A percentile compares a stretch with the other conserved stretches of the same genome.
Evolutionary conservation across 2,113 vertebrate species (phyloP).

Genomic region (Seriola dumerili): DNA sequence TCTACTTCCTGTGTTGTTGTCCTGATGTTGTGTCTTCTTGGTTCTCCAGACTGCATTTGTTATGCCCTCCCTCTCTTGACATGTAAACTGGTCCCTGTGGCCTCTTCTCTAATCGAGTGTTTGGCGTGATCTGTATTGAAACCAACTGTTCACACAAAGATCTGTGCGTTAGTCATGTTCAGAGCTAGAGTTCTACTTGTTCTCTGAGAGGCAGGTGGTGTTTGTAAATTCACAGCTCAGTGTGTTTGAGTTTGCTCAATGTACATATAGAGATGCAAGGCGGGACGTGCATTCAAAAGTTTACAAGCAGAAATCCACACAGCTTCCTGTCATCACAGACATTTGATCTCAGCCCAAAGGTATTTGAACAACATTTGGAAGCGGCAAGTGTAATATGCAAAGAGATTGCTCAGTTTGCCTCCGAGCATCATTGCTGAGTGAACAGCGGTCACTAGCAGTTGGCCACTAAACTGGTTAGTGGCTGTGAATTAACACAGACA

Average conservation of each 20-base stretch:
- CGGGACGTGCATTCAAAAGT: neutral
- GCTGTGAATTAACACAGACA: constrained; percentile 57
- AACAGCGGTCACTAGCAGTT: constrained; percentile 45
- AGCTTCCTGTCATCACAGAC: constrained; percentile 41
- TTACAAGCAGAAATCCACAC: constrained; percentile 31
- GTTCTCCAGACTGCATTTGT: neutral
- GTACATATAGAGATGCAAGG: neutral
- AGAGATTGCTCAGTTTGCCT: constrained; percentile 46
- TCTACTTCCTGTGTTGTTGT: constrained; percentile 1
- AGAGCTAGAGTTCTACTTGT: neutral
- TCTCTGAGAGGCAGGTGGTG: neutral
- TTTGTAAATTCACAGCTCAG: constrained; percentile 6
- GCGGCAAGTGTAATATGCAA: constrained; percentile 57
- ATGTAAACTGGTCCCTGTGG: neutral
- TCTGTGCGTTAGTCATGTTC: neutral
- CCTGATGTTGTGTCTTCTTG: neutral
- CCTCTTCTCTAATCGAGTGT: constrained; percentile 7
- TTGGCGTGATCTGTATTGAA: constrained; percentile 13
- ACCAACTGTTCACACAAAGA: constrained; percentile 6
- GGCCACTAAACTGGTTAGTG: constrained; percentile 58
- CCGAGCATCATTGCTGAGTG: constrained; percentile 21
- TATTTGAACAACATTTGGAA: constrained; percentile 64
- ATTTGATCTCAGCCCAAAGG: constrained; percentile 33
- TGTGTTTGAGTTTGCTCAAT: constrained; percentile 20
- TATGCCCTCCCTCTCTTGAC: neutral